Evolutionary conservation across 2,797 vertebrate genomes (phyloP), one percentile per base, ranked within the genome.

Genomic region (Loriculus beryllinus): DNA sequence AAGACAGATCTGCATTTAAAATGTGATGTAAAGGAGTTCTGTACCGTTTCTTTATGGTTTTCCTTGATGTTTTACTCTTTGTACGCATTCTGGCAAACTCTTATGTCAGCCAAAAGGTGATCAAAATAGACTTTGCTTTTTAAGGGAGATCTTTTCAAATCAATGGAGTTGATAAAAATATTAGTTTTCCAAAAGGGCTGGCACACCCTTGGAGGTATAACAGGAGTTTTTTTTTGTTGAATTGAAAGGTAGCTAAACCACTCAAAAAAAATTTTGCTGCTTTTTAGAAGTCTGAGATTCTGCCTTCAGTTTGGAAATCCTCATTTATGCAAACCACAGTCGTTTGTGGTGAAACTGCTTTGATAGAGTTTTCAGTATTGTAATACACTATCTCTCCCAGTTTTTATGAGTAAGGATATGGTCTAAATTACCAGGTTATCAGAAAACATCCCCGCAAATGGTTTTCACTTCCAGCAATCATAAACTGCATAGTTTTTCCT

Each of bases 41-140:
- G 21, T 70, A 63, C 51, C 33, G 45, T 69, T 33, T 86, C 43
- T 81, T 76, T 51, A 88, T 76, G 74, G 67, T 81, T 96, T 90
- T 88, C 74, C 91, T 95, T 86, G 77, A 90, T 86, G 77, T 93
- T 82, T 87, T 91, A 21, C 39, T 90, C 74, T 93, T 89, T 94
- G 89, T 93, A 63, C 15, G 0, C 87, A 72, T 76, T 93, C 39
- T 78, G 51, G 59, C 37, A 74, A 69, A 72, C 70, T 79, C 43
- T 54, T 91, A 82, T 90, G 63, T 79, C 74, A 80, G 59, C 37
- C 43, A 60, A 90, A 95, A 86, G 23, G 37, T 72, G 72, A 82
- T 86, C 57, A 90, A 86, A 78, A 94, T 90, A 72, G 60, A 56
- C 85, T 94, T 94, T 93, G 78, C 54, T 88, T 91, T 88, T 82